These are phyloP conservation scores for Pyrgilauda ruficollis DNA, from an alignment of 2,113 vertebrate species.

Conservation along the genomic window DNA sequence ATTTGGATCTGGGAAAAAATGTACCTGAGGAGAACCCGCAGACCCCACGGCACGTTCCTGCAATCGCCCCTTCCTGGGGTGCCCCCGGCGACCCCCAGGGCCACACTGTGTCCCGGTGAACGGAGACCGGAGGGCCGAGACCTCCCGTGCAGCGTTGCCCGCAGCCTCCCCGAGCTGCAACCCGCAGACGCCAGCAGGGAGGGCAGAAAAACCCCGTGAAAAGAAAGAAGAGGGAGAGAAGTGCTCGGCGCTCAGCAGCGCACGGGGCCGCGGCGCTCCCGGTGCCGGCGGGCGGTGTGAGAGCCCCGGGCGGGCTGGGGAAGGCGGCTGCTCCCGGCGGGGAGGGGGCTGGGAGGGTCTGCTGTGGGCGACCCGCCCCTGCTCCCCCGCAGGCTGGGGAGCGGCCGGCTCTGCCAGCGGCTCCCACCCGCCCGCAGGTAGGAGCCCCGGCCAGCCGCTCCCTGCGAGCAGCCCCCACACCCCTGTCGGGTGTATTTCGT, in stretches of 20 bases:
- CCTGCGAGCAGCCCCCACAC: too few species aligned
- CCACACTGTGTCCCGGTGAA: background rate
- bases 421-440: background rate
- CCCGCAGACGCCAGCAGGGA: background rate
- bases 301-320: background rate
- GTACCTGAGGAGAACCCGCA: background rate
- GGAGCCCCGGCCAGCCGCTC: background rate
- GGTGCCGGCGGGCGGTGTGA: background rate
- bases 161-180: background rate
- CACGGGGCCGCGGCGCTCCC: background rate
- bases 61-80: background rate
- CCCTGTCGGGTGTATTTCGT: background rate
- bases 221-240: background rate
- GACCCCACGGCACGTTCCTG: background rate
- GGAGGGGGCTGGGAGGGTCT: background rate
- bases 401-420: background rate
- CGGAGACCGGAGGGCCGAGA: background rate
- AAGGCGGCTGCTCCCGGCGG: background rate
- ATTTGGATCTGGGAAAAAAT: background rate
- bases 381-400: background rate
- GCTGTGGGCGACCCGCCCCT: background rate
- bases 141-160: background rate
- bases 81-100: background rate
- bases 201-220: background rate
- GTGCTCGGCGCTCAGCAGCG: background rate